Evolutionary conservation across 2,888 invertebrate species (phyloP).

Genomic region (Aproaerema taeniolella): DNA sequence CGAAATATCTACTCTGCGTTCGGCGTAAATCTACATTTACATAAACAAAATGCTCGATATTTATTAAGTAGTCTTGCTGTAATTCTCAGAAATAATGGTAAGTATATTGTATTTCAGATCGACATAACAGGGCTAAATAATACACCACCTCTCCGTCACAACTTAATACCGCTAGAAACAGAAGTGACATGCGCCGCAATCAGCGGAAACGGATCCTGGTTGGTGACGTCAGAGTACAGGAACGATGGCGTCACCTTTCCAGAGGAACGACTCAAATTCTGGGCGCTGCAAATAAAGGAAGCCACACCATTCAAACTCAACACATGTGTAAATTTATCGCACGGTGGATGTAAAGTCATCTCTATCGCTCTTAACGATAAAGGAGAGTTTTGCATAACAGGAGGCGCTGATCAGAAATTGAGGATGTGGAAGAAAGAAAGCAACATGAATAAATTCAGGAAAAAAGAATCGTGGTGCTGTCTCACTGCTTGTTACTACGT

Average conservation of each 20-base stretch:
- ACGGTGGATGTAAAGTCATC: constrained; percentile 60
- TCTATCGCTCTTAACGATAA: constrained; percentile 49
- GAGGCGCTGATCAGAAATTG: constrained; percentile 63
- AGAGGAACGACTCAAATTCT: constrained; percentile 66
- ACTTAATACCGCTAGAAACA: constrained; percentile 60
- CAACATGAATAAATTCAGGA: constrained; percentile 26
- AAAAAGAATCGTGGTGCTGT: constrained; percentile 46
- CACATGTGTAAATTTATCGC: constrained; percentile 62
- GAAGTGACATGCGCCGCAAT: constrained; percentile 64
- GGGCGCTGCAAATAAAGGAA: constrained; percentile 36
- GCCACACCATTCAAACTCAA: constrained; percentile 49
- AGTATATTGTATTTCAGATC: constrained; percentile 54
- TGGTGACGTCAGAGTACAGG: constrained; percentile 65
- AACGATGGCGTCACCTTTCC: constrained; percentile 60
- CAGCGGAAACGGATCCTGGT: constrained; percentile 53
- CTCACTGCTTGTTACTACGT: constrained; percentile 66
- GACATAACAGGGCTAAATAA: constrained; percentile 65
- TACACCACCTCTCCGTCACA: constrained; percentile 55
- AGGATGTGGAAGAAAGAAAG: constrained; percentile 57
- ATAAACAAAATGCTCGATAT: no score
- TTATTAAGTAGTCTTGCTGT: no score
- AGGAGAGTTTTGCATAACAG: constrained; percentile 61
- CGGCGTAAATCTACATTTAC: no score
- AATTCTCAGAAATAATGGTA: no score
- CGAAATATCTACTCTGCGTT: no score